Conservation (phyloP, 2,797 vertebrate species). For the Pagetopsis macropterus region DNA sequence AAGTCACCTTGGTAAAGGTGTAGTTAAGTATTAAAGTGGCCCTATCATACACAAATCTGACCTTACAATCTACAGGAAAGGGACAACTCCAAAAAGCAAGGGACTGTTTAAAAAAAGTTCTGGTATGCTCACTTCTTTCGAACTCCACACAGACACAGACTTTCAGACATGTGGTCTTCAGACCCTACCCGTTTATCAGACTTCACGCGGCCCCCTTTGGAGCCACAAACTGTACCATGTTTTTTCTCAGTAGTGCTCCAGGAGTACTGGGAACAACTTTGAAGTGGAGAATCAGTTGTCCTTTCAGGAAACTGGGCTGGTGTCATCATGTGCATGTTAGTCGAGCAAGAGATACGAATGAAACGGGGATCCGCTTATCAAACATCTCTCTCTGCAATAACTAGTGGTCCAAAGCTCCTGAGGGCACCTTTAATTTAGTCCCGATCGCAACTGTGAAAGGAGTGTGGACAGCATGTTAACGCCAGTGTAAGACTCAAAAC, state of each 20-base stretch:
- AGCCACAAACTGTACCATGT: conserved; percentile 16
- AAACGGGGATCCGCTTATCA: neutral
- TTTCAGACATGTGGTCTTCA: conserved; percentile 16
- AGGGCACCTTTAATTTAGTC: conserved; percentile 1
- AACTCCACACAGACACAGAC: neutral
- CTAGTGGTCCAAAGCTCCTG: neutral
- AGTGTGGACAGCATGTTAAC: neutral
- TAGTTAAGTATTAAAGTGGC: no score
- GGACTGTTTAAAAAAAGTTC: neutral
- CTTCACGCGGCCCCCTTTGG: conserved; percentile 22
- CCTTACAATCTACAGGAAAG: no score
- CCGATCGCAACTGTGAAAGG: conserved; percentile 2
- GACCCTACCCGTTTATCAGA: conserved; percentile 18
- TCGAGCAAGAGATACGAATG: conserved; percentile 3
- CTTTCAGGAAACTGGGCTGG: conserved; percentile 12
- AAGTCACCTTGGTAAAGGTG: neutral
- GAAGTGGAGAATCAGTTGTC: conserved; percentile 24
- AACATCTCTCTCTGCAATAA: neutral
- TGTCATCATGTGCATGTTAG: neutral
- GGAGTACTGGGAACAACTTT: conserved; percentile 46
- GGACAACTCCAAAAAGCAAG: no score
- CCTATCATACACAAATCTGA: no score
- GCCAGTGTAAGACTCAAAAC: conserved; percentile 1
- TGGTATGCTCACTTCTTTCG: conserved; percentile 5
- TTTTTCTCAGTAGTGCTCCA: neutral